These are phyloP conservation scores for Agriopis aurantiaria DNA, from an alignment of 2,888 invertebrate species.

Conservation along the genomic window DNA sequence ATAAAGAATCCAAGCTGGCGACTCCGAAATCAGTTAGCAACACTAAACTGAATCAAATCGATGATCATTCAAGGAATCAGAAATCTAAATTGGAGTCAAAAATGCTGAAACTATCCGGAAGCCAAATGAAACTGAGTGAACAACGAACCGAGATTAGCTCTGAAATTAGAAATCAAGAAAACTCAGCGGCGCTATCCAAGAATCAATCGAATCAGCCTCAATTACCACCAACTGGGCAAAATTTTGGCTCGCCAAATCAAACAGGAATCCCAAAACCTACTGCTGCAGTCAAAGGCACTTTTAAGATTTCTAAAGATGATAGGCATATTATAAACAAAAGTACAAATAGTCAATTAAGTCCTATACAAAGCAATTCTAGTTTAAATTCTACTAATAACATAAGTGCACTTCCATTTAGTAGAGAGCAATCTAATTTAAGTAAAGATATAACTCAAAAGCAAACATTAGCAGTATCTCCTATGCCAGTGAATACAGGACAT, in stretches of 20 bases:
- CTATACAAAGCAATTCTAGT: conserved; percentile 86
- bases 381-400: conserved; percentile 84
- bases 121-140: conserved; percentile 77
- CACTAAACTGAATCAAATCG: conserved; percentile 80
- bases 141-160: conserved; percentile 62
- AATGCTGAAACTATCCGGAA: conserved; percentile 81
- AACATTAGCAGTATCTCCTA: conserved; percentile 90
- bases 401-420: conserved; percentile 79
- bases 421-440: conserved; percentile 83
- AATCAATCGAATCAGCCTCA: conserved; percentile 60
- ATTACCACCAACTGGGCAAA: conserved; percentile 79
- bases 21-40: conserved; percentile 83
- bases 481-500: conserved; percentile 84
- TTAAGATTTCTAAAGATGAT: conserved; percentile 89
- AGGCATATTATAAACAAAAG: conserved; percentile 83
- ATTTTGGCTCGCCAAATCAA: conserved; percentile 68
- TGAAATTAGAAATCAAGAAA: conserved; percentile 62
- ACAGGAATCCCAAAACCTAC: conserved; percentile 95
- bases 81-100: conserved; percentile 74
- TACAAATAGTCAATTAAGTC: conserved; percentile 86
- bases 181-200: conserved; percentile 55
- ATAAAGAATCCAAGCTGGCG: conserved; percentile 83
- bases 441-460: conserved; percentile 83
- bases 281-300: conserved; percentile 96
- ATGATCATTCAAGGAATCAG: conserved; percentile 72